A percentile compares a stretch with the other conserved stretches of the same genome.
Conservation (phyloP, 1,140 invertebrate genomes). For the Cydia pomonella region DNA sequence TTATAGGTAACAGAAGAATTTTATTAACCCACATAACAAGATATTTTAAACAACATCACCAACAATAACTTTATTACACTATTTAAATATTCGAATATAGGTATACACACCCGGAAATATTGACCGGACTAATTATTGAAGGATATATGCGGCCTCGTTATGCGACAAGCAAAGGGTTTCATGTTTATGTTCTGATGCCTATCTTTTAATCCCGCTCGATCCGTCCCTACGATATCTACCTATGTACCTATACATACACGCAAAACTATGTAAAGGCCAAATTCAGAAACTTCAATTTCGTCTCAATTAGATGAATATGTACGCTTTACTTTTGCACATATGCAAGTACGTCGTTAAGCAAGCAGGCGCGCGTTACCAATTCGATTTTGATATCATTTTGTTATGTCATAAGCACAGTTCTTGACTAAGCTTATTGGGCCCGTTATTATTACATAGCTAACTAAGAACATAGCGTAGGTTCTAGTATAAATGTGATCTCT, state of each 20-base stretch:
- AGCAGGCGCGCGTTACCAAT: not conserved
- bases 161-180: not conserved
- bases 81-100: not conserved
- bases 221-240: not conserved
- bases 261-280: not conserved
- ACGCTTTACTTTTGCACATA: not conserved
- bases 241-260: not conserved
- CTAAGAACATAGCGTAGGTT: not conserved
- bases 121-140: not conserved
- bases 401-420: not conserved
- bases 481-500: not conserved
- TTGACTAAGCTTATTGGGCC: not conserved
- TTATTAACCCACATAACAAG: too few species aligned
- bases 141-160: not conserved
- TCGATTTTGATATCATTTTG: not conserved
- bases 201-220: constrained; percentile 9
- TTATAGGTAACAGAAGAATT: too few species aligned
- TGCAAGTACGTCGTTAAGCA: not conserved
- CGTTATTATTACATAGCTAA: too few species aligned
- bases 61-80: too few species aligned
- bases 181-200: constrained; percentile 16
- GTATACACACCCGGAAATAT: not conserved
- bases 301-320: not conserved
- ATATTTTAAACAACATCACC: too few species aligned
- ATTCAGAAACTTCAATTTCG: not conserved